phyloP scores from a whole-genome alignment of 2,888 invertebrate genomes.

The Julus scanicus region DNA sequence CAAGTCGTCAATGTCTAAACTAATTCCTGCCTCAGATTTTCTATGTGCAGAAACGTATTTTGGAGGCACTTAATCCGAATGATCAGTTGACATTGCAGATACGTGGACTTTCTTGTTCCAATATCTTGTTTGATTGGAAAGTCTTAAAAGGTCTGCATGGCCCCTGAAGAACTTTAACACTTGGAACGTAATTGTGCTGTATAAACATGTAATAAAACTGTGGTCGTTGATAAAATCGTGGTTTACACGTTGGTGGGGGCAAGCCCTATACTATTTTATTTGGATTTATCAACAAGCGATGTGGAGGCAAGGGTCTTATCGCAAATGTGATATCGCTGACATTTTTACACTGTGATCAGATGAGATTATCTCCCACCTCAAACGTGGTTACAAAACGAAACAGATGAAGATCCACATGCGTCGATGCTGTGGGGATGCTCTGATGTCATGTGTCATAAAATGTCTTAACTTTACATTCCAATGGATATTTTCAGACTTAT shows the following conservation, averaged over 20 bases:
- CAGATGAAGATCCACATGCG: not conserved
- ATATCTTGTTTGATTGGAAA: too few species aligned
- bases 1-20: too few species aligned
- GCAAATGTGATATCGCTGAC: not conserved
- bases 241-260: not conserved
- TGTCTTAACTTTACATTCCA: too few species aligned
- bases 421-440: not conserved
- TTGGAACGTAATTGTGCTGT: too few species aligned
- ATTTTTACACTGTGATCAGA: not conserved
- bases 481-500: not conserved
- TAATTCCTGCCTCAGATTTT: too few species aligned
- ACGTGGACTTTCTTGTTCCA: too few species aligned
- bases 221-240: not conserved
- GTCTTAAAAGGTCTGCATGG: too few species aligned
- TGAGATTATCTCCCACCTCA: not conserved
- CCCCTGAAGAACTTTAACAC: too few species aligned
- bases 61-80: too few species aligned
- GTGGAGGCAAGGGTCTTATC: not conserved
- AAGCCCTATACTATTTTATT: not conserved
- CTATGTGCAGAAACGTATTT: too few species aligned
- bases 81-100: too few species aligned
- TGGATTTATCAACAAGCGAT: not conserved
- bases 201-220: not conserved
- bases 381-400: not conserved
- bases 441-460: not conserved